Percentiles rank a stretch among this genome's conserved stretches.
These are phyloP conservation scores for Bombyx mandarina DNA, from an alignment of 1,140 invertebrate species.

Conservation along the genomic window DNA sequence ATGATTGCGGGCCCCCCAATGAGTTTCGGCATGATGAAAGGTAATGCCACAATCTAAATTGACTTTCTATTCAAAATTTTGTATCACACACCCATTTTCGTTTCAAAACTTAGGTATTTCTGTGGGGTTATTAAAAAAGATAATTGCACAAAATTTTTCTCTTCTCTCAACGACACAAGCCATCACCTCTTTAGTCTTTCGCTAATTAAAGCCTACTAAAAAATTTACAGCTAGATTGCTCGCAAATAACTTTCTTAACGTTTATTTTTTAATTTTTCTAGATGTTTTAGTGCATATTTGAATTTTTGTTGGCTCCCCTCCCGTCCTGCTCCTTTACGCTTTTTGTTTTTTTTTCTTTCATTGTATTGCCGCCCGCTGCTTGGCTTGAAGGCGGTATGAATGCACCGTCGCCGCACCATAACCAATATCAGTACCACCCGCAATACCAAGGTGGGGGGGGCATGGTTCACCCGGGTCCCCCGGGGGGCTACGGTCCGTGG, in stretches of 20 bases:
- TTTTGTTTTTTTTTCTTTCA: constrained; percentile 65
- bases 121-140: constrained; percentile 44
- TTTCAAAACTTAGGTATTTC: constrained; percentile 47
- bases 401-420: constrained; percentile 64
- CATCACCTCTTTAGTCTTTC: constrained; percentile 14
- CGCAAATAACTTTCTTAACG: constrained; percentile 34
- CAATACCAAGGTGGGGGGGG: constrained; percentile 50
- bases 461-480: constrained; percentile 30
- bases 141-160: constrained; percentile 40
- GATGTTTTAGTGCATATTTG: constrained; percentile 39
- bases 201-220: constrained; percentile 58
- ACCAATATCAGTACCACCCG: constrained; percentile 64
- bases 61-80: constrained; percentile 51
- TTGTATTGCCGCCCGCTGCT: constrained; percentile 66
- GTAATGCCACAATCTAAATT: constrained; percentile 70
- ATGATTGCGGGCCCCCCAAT: constrained; percentile 80
- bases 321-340: constrained; percentile 60
- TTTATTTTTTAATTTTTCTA: constrained; percentile 22
- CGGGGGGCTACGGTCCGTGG: constrained; percentile 37
- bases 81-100: constrained; percentile 37
- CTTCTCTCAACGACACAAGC: constrained; percentile 34
- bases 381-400: constrained; percentile 71
- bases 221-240: constrained; percentile 36
- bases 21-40: constrained; percentile 85
- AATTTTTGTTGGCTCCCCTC: constrained; percentile 54